Percentiles rank a stretch among this genome's conserved stretches.
Evolutionary conservation across 2,888 invertebrate species (phyloP).

Genomic region (Hypselothyrea guttata): DNA sequence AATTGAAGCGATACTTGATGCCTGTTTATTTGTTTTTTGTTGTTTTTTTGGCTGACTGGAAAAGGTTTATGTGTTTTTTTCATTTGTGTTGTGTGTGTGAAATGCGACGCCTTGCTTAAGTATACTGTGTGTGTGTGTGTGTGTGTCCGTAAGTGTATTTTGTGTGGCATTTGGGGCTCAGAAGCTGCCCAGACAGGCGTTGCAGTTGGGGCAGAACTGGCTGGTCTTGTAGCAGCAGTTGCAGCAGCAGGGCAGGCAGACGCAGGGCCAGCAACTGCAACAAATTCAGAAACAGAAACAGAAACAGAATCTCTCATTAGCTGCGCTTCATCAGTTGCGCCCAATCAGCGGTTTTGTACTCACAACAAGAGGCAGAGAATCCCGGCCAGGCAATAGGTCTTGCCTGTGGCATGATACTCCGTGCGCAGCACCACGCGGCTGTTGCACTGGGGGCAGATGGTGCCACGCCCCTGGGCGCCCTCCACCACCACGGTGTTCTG

Average conservation of each 20-base stretch:
- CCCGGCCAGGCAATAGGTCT: slow-evolving; percentile 37
- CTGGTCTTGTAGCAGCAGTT: slow-evolving; percentile 49
- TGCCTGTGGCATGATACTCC: slow-evolving; percentile 50
- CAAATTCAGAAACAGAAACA: neutral
- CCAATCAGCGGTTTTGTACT: slow-evolving; percentile 27
- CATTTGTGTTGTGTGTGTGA: no score
- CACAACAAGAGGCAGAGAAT: slow-evolving; percentile 47
- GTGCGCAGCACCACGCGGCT: slow-evolving; percentile 17
- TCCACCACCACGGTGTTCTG: slow-evolving; percentile 29
- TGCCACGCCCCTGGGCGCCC: slow-evolving; percentile 18
- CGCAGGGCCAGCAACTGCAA: slow-evolving; percentile 57
- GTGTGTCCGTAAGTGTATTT: neutral
- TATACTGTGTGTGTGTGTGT: neutral
- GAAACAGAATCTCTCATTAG: no score
- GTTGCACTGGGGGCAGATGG: slow-evolving; percentile 49
- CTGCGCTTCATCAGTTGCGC: slow-evolving; percentile 1
- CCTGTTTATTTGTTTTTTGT: no score
- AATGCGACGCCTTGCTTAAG: no score
- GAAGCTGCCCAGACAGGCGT: slow-evolving; percentile 43
- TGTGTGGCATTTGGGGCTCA: slow-evolving; percentile 16
- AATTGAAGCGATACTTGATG: neutral
- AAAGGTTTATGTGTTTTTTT: no score
- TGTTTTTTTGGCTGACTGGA: no score
- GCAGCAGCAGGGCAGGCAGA: slow-evolving; percentile 58
- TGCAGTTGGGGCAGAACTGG: slow-evolving; percentile 61